Evolutionary conservation across 2,888 invertebrate species (phyloP).

Genomic region (Phortica magna): DNA sequence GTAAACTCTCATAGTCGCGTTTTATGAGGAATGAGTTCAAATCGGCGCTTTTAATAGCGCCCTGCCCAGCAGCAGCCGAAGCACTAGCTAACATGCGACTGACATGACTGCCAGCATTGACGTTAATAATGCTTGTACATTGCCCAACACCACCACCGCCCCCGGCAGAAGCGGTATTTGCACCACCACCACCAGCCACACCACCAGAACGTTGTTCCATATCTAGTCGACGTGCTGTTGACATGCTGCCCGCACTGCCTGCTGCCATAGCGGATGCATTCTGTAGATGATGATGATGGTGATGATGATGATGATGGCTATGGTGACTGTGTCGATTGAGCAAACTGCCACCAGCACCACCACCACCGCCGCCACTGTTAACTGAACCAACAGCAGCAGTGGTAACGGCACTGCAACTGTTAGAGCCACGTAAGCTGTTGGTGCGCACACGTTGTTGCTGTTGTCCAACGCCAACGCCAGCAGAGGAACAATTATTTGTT

Average conservation of each 20-base stretch:
- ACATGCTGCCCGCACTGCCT: slow-evolving; percentile 46
- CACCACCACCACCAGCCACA: background rate
- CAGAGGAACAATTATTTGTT: background rate
- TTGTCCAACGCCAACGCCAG: background rate
- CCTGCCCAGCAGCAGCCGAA: slow-evolving; percentile 33
- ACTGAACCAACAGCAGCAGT: too few relatives aligned
- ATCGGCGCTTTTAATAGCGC: slow-evolving; percentile 61
- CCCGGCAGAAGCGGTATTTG: background rate
- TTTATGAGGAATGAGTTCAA: slow-evolving; percentile 71
- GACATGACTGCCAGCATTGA: slow-evolving; percentile 15
- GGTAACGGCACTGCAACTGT: slow-evolving; percentile 11
- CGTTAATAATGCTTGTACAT: background rate
- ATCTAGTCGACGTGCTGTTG: slow-evolving; percentile 48
- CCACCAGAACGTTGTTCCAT: slow-evolving; percentile 29
- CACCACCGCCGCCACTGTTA: slow-evolving; percentile 30
- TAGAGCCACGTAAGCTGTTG: background rate
- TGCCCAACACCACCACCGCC: background rate
- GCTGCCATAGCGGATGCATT: slow-evolving; percentile 62
- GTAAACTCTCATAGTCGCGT: slow-evolving; percentile 73
- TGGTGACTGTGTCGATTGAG: slow-evolving; percentile 51
- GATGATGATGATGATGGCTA: slow-evolving; percentile 66
- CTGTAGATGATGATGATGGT: slow-evolving; percentile 52
- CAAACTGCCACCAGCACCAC: slow-evolving; percentile 28
- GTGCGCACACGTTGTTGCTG: slow-evolving; percentile 32
- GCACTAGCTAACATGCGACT: slow-evolving; percentile 33